Base-by-base conservation (phyloP, 35 echinoderm and acorn worm species). In the Ophioderma brevispina region DNA sequence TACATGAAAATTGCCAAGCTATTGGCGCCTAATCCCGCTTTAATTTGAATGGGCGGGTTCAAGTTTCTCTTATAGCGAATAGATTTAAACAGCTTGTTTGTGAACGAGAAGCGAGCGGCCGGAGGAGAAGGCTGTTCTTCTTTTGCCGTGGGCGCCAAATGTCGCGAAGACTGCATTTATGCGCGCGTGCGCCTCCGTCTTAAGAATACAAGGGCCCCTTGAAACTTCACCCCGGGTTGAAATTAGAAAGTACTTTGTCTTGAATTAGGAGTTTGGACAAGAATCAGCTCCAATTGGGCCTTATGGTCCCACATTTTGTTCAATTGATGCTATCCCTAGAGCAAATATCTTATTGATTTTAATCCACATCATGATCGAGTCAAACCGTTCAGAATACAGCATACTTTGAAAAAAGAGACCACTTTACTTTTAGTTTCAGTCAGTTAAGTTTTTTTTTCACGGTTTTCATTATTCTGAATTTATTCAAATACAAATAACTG, bases 231-330 rank as follows among this genome's bases (percentile, higher is more conserved):
- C 59, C n/a, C 59, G 59, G 59, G 59, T 70, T 70, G 28, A 70
- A 25, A 70, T 70, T 70, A 70, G 59, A 70, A 70, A 70, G 59
- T 70, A 70, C 59, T 70, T 70, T 70, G 59, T 70, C 17, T 18
- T 70, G 59, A 70, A 70, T 70, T 70, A 70, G 28, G 46, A 70
- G 59, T 70, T 70, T 70, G 59, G 59, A 70, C 59, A 70, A 70
- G 59, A 70, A 70, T 70, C 28, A 30, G 28, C 10, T 8, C 59
- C 59, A 70, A 70, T 70, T 70, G 59, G n/a, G 59, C 59, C 59
- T 70, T 70, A 70, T 70, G 59, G 59, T 70, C 59, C 59, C 10
- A 70, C 59, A 70, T 70, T 70, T 70, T 70, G 59, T 70, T 70
- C 59, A 70, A 70, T 70, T 70, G 15, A 70, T 15, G 28, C 59